Evolutionary conservation across 2,888 invertebrate genomes (phyloP), one percentile per base, ranked within the genome.

Genomic region (Pammene fasciana): DNA sequence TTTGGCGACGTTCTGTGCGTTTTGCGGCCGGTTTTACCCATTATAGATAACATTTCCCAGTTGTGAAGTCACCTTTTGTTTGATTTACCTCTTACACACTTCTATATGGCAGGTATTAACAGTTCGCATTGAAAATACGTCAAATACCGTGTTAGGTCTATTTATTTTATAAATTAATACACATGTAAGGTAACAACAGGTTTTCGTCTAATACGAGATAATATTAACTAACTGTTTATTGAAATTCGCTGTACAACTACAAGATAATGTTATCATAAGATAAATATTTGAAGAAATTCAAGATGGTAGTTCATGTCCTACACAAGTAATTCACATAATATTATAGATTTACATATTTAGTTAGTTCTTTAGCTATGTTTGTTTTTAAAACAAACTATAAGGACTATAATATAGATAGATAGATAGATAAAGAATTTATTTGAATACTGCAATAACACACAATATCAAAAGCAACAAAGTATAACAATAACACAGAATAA

Each of bases 21-120:
- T 14, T 72, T 71, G 67, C 59, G 71, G 68, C 48, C 57, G 61
- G 57, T 60, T 74, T 74, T 72, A 72, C 71, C 68, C 26, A 52
- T 5, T 14, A 11, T 18, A 52, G 10, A n/a, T 13, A 36, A 26
- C 0, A 45, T 45, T 68, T 50, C 43, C 16, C 6, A 43, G 13
- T 43, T 8, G 62, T 57, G 56, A 50, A 57, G 48, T 67, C 68
- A 64, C n/a, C 16, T 41, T 41, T 50, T 68, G 56, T 62, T 64
- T 57, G 43, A 14, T 43, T 67, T 67, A 43, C 48, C 61, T 52
- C 48, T 62, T 41, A 56, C 14, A 26, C 6, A 41, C 14, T 36
- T 46, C 13, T 55, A 48, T 67, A 67, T 26, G 46, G 67, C 46
- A 41, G 38, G 41, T 52, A 67, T 62, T 56, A 56, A 18, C 43